Evolutionary conservation across 2,113 vertebrate species (phyloP).

Genomic region (Macaca mulatta): DNA sequence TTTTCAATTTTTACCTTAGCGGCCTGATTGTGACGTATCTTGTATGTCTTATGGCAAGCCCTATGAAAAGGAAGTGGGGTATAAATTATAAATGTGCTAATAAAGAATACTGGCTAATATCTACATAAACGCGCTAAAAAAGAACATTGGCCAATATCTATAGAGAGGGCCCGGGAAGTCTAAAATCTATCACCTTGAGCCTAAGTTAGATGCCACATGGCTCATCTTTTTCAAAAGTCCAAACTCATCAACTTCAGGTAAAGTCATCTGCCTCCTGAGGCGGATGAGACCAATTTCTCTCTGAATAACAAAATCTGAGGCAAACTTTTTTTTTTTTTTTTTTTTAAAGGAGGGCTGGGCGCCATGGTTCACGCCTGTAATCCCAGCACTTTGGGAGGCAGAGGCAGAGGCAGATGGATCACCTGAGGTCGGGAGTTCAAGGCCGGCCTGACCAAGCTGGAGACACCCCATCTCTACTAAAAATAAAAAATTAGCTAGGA

Average conservation of each 20-base stretch:
- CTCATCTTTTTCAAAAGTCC: not conserved
- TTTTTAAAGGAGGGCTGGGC: not conserved
- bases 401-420: not conserved
- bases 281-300: constrained; percentile 60
- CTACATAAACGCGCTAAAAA: too few relatives aligned
- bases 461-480: not conserved
- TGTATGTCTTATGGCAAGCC: not conserved
- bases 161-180: not conserved
- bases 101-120: not conserved
- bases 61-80: not conserved
- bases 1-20: not conserved
- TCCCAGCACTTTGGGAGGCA: not conserved
- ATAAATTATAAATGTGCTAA: too few relatives aligned
- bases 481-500: not conserved
- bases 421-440: not conserved
- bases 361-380: not conserved
- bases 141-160: not conserved
- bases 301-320: constrained; percentile 65
- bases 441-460: not conserved
- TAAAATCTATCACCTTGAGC: not conserved
- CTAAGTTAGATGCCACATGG: not conserved
- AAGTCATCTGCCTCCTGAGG: not conserved
- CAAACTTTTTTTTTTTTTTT: not conserved
- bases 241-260: constrained; percentile 42
- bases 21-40: not conserved